Percentiles rank a stretch among this genome's conserved stretches.
These are phyloP conservation scores for Papilio helenus DNA, from an alignment of 1,140 invertebrate genomes.

Conservation along the genomic window DNA sequence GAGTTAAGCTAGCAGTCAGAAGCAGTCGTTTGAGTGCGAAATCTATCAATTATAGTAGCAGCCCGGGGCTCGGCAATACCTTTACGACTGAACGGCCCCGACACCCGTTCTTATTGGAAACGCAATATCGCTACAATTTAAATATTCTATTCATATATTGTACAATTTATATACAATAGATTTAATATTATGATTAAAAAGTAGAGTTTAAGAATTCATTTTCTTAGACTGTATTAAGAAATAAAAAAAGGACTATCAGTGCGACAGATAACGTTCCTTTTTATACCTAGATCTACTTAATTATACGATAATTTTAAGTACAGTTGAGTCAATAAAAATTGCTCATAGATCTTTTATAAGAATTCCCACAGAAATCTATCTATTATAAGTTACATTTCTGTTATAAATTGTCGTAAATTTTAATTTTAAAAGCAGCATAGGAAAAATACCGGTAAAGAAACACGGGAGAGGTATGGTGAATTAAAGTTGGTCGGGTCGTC, in stretches of 20 bases:
- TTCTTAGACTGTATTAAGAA: no score
- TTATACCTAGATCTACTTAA: no score
- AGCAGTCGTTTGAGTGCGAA: constrained; percentile 47
- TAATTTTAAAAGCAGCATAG: no score
- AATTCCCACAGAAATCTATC: no score
- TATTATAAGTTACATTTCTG: no score
- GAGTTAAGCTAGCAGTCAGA: constrained; percentile 47
- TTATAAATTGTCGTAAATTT: no score
- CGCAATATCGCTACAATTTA: constrained; percentile 24
- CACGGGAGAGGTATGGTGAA: background rate
- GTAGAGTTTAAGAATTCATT: no score
- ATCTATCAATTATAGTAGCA: constrained; percentile 48
- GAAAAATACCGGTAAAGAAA: background rate
- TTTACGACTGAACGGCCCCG: constrained; percentile 37
- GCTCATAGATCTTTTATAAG: no score
- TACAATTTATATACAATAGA: background rate
- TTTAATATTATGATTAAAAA: background rate
- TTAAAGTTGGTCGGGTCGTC: background rate
- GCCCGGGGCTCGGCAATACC: constrained; percentile 35
- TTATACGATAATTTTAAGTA: no score
- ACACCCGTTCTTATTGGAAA: constrained; percentile 29
- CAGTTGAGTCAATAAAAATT: no score
- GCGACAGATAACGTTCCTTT: no score
- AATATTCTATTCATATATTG: background rate
- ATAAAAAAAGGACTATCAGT: no score